Evolutionary conservation across 1,140 invertebrate species (phyloP), one percentile per base, ranked within the genome.

Genomic region (Drosophila lacertosa): DNA sequence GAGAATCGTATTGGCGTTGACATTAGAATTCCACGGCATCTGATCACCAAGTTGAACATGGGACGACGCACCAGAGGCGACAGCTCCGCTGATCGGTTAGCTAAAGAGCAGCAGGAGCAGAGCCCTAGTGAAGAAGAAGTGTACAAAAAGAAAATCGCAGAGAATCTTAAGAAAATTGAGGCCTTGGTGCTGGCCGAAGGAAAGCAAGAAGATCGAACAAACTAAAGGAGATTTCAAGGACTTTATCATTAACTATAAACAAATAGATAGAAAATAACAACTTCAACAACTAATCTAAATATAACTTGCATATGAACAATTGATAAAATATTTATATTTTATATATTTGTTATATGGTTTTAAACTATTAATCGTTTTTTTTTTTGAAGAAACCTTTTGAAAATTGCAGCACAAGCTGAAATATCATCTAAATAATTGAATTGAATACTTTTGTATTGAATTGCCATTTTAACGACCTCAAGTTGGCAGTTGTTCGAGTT

Each of bases 131-230:
- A 66, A 10, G 72, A 74, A 7, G 60, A 39, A 2, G 18, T 71
- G 32, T 58, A 75, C 26, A 37, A 29, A 6, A 39, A 24, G 9
- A 42, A 24, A 3, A 84, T 84, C 1, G 18, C 55, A 5, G 64
- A 70, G 35, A 86, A 70, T 7, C 32, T 84, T 0, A 65, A 80
- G 48, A 86, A 81, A 39, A 84, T 84, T n/a, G 60, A 84, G 10
- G 60, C 26, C 0, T 29, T 84, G 11, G 24, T 84, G 7, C 16
- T 64, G 63, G 39, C 40, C 6, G 80, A 83, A 16, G 29, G 44
- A 6, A 65, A 73, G 13, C 1, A 18, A 2, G 69, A 50, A 13
- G 24, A 53, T 9, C 13, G 45, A 13, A 0, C 1, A 29, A 54
- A n/a, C 16, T 22, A 22, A 22, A 22, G 20, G 20, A 22, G 4